Evolutionary conservation across 2,888 invertebrate species (phyloP).

Genomic region (Gari tellinella): DNA sequence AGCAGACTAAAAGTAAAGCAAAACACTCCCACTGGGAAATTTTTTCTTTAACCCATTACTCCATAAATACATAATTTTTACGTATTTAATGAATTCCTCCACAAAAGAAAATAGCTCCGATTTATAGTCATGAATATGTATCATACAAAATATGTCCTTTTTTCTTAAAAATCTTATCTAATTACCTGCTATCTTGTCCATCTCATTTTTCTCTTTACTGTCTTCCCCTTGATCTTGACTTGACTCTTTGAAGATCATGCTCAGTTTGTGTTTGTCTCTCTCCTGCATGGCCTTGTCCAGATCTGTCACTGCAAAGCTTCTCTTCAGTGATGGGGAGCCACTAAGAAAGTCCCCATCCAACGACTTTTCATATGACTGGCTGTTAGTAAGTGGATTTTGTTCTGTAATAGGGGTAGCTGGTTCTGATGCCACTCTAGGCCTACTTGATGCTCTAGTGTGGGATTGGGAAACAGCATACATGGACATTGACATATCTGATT

Average conservation of each 20-base stretch:
- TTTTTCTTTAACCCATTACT: too few relatives aligned
- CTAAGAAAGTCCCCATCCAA: slow-evolving; percentile 35
- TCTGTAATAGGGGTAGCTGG: slow-evolving; percentile 38
- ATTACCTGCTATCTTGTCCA: too few relatives aligned
- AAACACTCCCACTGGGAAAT: too few relatives aligned
- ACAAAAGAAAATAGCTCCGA: too few relatives aligned
- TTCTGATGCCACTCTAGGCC: slow-evolving; percentile 20
- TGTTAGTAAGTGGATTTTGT: slow-evolving; percentile 14
- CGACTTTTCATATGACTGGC: slow-evolving; percentile 35
- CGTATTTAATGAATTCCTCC: too few relatives aligned
- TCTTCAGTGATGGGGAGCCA: slow-evolving; percentile 51
- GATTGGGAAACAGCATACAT: slow-evolving; percentile 23
- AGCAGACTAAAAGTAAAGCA: too few relatives aligned
- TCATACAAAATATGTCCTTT: too few relatives aligned
- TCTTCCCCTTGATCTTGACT: too few relatives aligned
- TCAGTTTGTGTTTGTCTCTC: slow-evolving; percentile 65
- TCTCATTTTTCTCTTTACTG: too few relatives aligned
- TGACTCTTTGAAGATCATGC: slow-evolving; percentile 52
- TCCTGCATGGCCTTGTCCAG: slow-evolving; percentile 73
- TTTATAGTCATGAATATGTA: too few relatives aligned
- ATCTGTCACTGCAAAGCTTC: slow-evolving; percentile 70
- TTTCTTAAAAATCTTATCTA: too few relatives aligned
- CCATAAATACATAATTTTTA: too few relatives aligned
- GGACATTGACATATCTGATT: slow-evolving; percentile 28
- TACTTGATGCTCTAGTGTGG: slow-evolving; percentile 8